Conservation (phyloP, 2,797 vertebrate genomes). For the Glyptemys insculpta region DNA sequence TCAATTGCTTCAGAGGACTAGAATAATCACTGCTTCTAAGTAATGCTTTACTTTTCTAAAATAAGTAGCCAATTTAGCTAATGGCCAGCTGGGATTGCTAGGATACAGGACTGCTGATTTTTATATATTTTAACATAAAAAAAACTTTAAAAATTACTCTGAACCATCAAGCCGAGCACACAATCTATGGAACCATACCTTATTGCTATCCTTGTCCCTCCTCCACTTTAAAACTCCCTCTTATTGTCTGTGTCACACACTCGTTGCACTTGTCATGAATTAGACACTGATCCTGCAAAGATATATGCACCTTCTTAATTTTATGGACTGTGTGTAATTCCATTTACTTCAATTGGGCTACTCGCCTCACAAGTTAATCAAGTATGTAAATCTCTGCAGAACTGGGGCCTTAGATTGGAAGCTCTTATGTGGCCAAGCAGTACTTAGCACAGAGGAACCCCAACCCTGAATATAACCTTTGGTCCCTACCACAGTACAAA, state of each 20-base stretch:
- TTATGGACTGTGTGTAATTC: slow-evolving; percentile 8
- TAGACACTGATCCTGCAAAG: neutral
- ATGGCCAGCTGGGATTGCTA: neutral
- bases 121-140: neutral
- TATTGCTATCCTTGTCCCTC: neutral
- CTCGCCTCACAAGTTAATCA: neutral
- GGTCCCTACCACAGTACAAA: neutral
- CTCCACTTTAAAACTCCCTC: neutral
- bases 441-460: neutral
- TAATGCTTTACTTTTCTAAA: neutral
- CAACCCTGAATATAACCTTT: neutral
- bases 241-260: neutral
- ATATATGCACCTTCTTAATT: neutral
- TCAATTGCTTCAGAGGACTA: neutral
- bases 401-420: neutral
- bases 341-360: slow-evolving; percentile 8
- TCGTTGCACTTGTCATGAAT: neutral
- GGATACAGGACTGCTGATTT: neutral
- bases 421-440: neutral
- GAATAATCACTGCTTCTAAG: neutral
- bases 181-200: neutral
- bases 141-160: neutral
- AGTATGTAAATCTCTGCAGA: neutral
- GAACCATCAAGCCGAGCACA: neutral
- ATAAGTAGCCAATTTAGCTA: neutral